Base-by-base conservation (phyloP, 2,888 invertebrate genomes). In the Cyclophora punctaria region DNA sequence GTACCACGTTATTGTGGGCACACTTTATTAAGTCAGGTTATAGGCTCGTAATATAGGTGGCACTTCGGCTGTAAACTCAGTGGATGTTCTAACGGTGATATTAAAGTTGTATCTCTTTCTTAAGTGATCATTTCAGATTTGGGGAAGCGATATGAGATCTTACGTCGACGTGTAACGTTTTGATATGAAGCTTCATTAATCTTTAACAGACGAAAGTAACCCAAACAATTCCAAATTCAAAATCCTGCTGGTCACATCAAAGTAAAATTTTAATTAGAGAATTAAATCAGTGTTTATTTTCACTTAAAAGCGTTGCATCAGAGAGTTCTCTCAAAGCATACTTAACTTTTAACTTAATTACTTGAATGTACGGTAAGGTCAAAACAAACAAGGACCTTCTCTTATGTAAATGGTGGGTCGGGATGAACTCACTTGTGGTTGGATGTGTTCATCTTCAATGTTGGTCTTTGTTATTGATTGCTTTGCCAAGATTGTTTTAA, bases 361-460 rank as follows among this genome's bases (percentile, higher is more conserved):
- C 63, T 63, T 68, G 55, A 59, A 58, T 64, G 62, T 56, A 60
- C 58, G 58, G 60, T 52, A 55, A 56, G 62, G 64, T 56, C 58
- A 64, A 64, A 64, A 56, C 59, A 59, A 61, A 61, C 59, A 61
- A 47, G 49, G 43, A 60, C 55, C 52, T 52, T 63, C 64, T 59
- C 66, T 66, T 70, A 70, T 72, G 73, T 65, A 72, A 73, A 73
- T 73, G 60, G 56, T 20, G 20, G 57, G 65, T 46, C 40, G 41
- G 34, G 49, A 51, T 35, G 56, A 50, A 47, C 51, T 44, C 37
- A 37, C 37, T 37, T 44, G 44, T 34, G 44, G 44, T 49, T 48
- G 44, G 49, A 48, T 47, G 48, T 51, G 46, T 49, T 50, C 48
- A 55, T 37, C 37, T 37, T 37, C 37, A 37, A 37, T 37, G 37